Evolutionary conservation across 2,797 vertebrate genomes (phyloP).

Genomic region (Linurgus olivaceus): DNA sequence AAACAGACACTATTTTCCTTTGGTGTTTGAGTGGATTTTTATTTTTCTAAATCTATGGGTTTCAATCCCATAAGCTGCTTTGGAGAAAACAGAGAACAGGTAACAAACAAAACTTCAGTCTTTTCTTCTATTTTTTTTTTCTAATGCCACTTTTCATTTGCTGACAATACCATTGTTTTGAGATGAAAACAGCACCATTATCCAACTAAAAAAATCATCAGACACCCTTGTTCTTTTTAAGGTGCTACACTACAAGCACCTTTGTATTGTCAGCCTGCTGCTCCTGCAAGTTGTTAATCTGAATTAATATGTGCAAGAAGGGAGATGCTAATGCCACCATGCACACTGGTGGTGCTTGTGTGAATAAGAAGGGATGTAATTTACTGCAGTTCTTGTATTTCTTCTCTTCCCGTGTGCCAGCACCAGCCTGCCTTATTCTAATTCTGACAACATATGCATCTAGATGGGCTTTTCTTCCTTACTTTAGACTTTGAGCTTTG

Average conservation of each 20-base stretch:
- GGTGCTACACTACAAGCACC: neutral
- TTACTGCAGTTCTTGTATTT: neutral
- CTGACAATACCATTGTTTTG: neutral
- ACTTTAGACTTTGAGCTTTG: neutral
- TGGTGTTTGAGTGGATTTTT: neutral
- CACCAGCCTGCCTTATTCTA: neutral
- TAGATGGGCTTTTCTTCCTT: neutral
- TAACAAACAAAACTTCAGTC: neutral
- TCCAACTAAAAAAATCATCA: neutral
- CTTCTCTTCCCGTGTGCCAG: accelerated
- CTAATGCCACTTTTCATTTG: neutral
- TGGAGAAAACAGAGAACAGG: neutral
- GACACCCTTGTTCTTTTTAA: neutral
- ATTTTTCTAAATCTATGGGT: neutral
- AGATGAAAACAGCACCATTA: neutral
- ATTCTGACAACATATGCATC: neutral
- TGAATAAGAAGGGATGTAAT: neutral
- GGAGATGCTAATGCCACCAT: neutral
- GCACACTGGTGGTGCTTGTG: neutral
- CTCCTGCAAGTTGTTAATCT: neutral
- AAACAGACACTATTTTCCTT: neutral
- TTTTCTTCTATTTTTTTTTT: neutral
- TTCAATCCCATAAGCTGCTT: neutral
- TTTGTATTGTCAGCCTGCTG: neutral
- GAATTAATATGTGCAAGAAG: neutral